Percentiles rank a stretch among this genome's conserved stretches.
Evolutionary conservation across 2,113 vertebrate genomes (phyloP).

Genomic region (Colinus virginianus): DNA sequence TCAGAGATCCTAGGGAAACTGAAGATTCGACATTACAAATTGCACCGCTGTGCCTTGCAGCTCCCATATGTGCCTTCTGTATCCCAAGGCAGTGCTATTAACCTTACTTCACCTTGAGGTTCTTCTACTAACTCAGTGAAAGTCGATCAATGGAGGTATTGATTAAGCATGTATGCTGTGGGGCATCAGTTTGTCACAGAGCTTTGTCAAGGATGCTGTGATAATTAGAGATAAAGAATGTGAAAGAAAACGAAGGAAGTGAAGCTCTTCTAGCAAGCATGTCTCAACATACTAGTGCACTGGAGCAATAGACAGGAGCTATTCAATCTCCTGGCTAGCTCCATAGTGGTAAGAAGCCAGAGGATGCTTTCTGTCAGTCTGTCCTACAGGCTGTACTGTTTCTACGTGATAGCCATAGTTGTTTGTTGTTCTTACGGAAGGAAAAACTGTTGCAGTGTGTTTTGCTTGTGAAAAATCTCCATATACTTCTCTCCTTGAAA

Average conservation of each 20-base stretch:
- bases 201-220: not conserved
- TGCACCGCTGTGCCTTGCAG: not conserved
- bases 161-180: rapidly evolving
- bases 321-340: not conserved
- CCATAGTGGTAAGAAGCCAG: not conserved
- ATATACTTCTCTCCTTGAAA: too few species aligned
- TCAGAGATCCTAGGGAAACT: not conserved
- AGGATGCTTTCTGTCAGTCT: too few species aligned
- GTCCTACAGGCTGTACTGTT: not conserved
- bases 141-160: not conserved
- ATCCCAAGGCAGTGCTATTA: not conserved
- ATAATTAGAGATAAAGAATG: not conserved
- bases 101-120: not conserved
- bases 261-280: not conserved
- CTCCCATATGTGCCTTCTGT: not conserved
- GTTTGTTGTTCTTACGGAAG: not conserved
- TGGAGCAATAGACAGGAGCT: not conserved
- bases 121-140: not conserved
- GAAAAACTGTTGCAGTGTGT: not conserved
- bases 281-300: not conserved
- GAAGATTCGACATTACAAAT: not conserved
- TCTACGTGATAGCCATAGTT: not conserved
- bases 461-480: not conserved
- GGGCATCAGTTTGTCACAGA: not conserved
- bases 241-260: not conserved